Base-by-base conservation (phyloP, 53 echinoderm and acorn worm genomes). In the Arbacia lixula region DNA sequence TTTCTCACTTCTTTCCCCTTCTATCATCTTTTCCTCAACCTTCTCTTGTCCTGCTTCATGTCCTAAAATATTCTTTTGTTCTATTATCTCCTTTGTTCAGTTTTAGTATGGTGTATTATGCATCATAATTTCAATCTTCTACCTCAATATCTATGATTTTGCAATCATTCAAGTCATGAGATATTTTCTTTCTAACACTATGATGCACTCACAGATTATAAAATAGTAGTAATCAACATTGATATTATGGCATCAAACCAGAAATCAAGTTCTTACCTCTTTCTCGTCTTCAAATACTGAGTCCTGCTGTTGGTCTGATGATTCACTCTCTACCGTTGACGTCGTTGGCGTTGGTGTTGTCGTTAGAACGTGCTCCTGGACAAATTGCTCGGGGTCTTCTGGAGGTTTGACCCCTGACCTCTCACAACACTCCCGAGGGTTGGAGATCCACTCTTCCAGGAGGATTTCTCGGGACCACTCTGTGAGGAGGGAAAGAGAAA, bases 321-420 rank as follows among this genome's bases (percentile, higher is more conserved):
- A 14, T 43, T 71, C 71, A 49, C 43, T 71, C 27, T 71, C 71
- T 25, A 71, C 49, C 0, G 71, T 71, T 27, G 46, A 10, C 46
- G 14, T 10, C 8, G 46, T 14, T 10, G 46, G 46, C 8, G 6
- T 46, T 10, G 46, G 46, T 10, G 14, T n/a, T n/a, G n/a, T n/a
- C n/a, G 36, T 66, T 21, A 66, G 25, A 38, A 22, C 38, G 38
- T 66, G 66, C 24, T 71, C 71, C 4, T 8, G 71, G 24, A 71
- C 34, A 4, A 20, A 14, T 17, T 86, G 85, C 35, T 93, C 95
- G 0, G 87, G 85, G 34, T 95, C 93, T 34, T 90, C 95, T 0
- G 97, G 97, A 14, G 97, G 94, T 51, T 98, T 93, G 3, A 94
- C 98, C n/a, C 98, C 98, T 21, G 88, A 89, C 72, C 64, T 92